Percentiles rank a stretch among this genome's conserved stretches.
These are phyloP conservation scores for Dasyornis broadbenti DNA, from an alignment of 2,113 vertebrate species.

Conservation along the genomic window DNA sequence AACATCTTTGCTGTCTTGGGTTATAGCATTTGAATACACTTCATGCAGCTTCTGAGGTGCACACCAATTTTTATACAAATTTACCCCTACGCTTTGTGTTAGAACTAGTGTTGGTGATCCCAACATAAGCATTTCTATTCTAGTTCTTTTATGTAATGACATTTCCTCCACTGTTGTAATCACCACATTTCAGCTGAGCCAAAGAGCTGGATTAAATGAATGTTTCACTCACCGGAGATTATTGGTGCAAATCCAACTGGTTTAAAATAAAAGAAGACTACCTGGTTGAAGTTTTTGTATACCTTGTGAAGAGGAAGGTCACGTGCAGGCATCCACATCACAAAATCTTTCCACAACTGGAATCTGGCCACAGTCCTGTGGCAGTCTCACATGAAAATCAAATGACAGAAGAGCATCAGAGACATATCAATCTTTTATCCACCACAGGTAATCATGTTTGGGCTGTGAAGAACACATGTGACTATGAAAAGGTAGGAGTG, in stretches of 20 bases:
- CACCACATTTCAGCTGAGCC: neutral
- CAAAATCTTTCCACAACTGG: neutral
- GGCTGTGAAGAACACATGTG: neutral
- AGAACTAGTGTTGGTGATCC: neutral
- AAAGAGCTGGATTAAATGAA: neutral
- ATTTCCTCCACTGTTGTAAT: neutral
- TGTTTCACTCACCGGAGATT: neutral
- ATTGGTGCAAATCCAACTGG: neutral
- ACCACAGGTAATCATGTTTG: neutral
- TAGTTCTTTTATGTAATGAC: neutral
- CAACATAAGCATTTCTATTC: neutral
- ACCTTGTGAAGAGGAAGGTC: neutral
- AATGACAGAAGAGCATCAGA: neutral
- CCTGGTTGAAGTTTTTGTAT: neutral
- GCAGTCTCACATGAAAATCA: neutral
- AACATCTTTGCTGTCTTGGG: neutral
- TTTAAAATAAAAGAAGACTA: neutral
- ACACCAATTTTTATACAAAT: neutral
- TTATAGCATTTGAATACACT: neutral
- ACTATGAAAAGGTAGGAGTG: fast-evolving
- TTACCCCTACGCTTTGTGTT: neutral
- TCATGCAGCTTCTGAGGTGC: neutral
- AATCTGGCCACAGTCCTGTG: neutral
- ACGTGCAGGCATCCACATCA: neutral
- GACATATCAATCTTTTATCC: neutral